phyloP scores from a whole-genome alignment of 2,113 vertebrate genomes.

The Platichthys stellatus region DNA sequence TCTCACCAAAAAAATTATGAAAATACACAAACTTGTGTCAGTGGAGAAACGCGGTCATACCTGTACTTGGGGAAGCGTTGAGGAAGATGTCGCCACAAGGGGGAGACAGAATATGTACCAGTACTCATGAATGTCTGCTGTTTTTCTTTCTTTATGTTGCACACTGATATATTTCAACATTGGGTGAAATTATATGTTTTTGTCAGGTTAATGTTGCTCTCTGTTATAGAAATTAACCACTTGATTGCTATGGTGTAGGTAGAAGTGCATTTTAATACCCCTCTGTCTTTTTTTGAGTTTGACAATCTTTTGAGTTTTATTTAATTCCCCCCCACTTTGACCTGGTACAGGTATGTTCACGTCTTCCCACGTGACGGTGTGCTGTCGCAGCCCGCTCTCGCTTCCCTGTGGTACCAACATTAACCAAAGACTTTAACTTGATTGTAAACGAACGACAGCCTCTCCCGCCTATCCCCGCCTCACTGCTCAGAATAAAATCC shows the following conservation, averaged over 20 bases:
- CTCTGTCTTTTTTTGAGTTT: conserved; percentile 72
- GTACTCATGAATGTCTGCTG: conserved; percentile 71
- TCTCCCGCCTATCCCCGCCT: conserved; percentile 62
- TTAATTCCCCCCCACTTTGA: conserved; percentile 34
- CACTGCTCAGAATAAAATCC: conserved; percentile 64
- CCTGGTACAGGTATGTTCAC: conserved; percentile 59
- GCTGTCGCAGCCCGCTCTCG: conserved; percentile 63
- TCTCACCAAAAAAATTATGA: conserved; percentile 24
- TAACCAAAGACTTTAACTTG: conserved; percentile 87
- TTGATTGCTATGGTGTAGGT: not conserved
- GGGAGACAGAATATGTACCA: conserved; percentile 74
- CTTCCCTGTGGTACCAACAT: conserved; percentile 75
- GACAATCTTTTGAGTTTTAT: conserved; percentile 76
- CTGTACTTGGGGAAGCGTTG: conserved; percentile 81
- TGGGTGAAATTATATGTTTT: conserved; percentile 13
- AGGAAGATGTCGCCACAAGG: conserved; percentile 76
- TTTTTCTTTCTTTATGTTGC: conserved; percentile 27
- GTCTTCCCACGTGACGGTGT: conserved; percentile 47
- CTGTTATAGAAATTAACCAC: not conserved
- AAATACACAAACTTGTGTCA: conserved; percentile 70
- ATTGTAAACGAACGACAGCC: conserved; percentile 81
- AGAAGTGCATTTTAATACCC: not conserved
- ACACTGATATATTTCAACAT: conserved; percentile 28
- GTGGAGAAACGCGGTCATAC: conserved; percentile 87
- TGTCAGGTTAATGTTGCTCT: conserved; percentile 7